Conservation (phyloP, 1,140 invertebrate species). For the Magallana ariakensis region DNA sequence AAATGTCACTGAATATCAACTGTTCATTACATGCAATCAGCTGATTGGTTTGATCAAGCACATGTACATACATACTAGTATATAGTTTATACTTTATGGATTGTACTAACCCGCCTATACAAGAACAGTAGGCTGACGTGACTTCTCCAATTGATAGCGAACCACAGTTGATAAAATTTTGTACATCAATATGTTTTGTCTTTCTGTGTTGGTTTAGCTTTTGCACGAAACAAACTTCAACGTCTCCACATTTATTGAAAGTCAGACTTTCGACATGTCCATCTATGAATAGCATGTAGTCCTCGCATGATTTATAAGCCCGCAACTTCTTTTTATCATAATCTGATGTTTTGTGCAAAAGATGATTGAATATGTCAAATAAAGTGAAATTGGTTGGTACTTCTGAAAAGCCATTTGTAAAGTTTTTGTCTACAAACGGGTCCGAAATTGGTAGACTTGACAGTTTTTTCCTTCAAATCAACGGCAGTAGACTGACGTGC, state of each 20-base stretch:
- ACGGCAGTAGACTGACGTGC: background rate
- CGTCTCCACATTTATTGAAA: constrained; percentile 26
- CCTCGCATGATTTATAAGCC: constrained; percentile 21
- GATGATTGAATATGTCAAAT: constrained; percentile 39
- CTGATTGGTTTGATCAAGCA: background rate
- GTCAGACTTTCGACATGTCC: constrained; percentile 11
- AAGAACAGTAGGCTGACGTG: constrained; percentile 30
- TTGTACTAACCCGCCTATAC: constrained; percentile 41
- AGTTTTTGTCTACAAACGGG: constrained; percentile 19
- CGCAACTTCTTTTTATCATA: constrained; percentile 25
- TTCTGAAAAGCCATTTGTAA: background rate
- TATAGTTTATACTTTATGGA: background rate
- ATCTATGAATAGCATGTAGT: background rate
- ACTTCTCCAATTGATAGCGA: constrained; percentile 25
- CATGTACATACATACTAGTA: background rate
- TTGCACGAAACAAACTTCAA: constrained; percentile 15
- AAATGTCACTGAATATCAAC: background rate
- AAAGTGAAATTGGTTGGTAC: constrained; percentile 13
- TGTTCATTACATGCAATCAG: constrained; percentile 8
- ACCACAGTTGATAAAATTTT: constrained; percentile 42
- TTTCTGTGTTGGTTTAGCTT: constrained; percentile 29
- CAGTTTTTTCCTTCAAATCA: constrained; percentile 5
- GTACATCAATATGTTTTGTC: background rate
- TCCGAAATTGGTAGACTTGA: constrained; percentile 20
- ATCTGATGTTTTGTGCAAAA: constrained; percentile 32